These are phyloP conservation scores for Galbula dea DNA, from an alignment of 2,113 vertebrate genomes.

Conservation along the genomic window DNA sequence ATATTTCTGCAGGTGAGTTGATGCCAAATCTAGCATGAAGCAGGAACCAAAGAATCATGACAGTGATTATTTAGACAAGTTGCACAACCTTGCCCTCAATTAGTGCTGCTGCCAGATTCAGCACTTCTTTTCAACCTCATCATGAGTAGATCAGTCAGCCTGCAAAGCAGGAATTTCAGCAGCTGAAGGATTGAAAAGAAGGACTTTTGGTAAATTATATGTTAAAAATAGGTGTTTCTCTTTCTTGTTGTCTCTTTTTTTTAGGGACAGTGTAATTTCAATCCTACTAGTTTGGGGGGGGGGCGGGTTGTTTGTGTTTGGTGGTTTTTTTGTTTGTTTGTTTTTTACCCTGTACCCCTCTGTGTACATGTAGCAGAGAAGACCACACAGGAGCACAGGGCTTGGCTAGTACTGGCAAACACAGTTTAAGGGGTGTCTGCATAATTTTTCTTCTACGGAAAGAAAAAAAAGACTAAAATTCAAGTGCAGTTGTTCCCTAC, in stretches of 20 bases:
- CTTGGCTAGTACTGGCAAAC: background rate
- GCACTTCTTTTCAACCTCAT: background rate
- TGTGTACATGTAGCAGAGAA: background rate
- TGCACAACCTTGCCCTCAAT: background rate
- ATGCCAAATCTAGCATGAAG: background rate
- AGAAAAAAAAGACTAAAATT: background rate
- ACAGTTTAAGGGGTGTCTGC: background rate
- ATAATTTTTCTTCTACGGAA: background rate
- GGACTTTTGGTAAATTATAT: background rate
- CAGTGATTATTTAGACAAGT: background rate
- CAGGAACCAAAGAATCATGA: background rate
- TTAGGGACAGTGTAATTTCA: background rate
- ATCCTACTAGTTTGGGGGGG: background rate
- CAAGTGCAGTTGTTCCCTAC: background rate
- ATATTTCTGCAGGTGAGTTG: background rate
- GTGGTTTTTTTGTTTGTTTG: no score
- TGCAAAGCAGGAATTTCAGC: background rate
- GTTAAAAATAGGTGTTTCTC: background rate
- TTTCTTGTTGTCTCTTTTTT: background rate
- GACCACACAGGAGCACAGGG: accelerated
- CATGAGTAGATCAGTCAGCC: background rate
- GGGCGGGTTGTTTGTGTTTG: no score
- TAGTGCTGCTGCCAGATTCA: background rate
- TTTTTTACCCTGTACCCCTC: no score
- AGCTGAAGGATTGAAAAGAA: background rate